Base-by-base conservation (phyloP, 2,113 vertebrate species). In the Semicossyphus pulcher region DNA sequence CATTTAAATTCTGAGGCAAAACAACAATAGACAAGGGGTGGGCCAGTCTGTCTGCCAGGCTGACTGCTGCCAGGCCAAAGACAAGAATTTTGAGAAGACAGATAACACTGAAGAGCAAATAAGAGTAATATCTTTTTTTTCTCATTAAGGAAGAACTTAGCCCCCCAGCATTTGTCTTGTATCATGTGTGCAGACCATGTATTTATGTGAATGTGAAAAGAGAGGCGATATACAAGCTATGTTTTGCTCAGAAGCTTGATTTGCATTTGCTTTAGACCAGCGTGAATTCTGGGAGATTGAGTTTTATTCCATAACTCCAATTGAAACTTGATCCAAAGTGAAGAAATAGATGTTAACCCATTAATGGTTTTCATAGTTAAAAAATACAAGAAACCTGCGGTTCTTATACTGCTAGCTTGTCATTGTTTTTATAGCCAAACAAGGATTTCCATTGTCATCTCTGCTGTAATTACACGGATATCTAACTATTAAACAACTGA, bases 401-500 rank as follows among this genome's bases (percentile, higher is more conserved):
- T 59, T 18, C 9, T 23, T 39, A 7, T 20, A 47, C 7, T 31
- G 25, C 5, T 49, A 69, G n/a, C 61, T 36, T 53, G 7, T 48
- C 4, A 26, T 7, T 48, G 29, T n/a, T 51, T 47, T 60, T 41
- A 15, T 26, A 7, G 23, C 3, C n/a, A n/a, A n/a, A n/a, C n/a
- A n/a, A n/a, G n/a, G n/a, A n/a, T n/a, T n/a, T n/a, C n/a, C n/a
- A n/a, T n/a, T n/a, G n/a, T n/a, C n/a, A n/a, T n/a, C n/a, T n/a
- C n/a, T n/a, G n/a, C n/a, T n/a, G n/a, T n/a, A n/a, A n/a, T 14
- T 36, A 3, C 21, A 52, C 45, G 34, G 72, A 53, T 52, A 44
- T 23, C 25, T 54, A 59, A 16, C 7, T 34, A 48, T 25, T 69
- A 12, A 72, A 56, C 56, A 67, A 73, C 64, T 62, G 42, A 63